Evolutionary conservation across 2,797 vertebrate genomes (phyloP).

Genomic region (Cuniculus paca): DNA sequence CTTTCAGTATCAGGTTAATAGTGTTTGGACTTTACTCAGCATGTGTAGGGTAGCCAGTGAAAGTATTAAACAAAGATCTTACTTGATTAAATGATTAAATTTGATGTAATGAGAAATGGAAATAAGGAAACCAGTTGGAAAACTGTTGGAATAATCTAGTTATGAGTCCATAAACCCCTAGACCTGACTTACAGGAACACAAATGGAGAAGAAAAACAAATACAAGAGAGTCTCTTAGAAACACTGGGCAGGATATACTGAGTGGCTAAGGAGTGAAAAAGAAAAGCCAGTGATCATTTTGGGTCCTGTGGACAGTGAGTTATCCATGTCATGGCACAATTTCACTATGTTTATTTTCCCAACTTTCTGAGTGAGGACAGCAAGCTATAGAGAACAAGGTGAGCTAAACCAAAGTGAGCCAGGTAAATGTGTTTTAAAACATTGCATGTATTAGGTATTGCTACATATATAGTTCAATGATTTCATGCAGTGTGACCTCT

Average conservation of each 20-base stretch:
- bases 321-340: background rate
- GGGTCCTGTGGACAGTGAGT: background rate
- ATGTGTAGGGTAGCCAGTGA: background rate
- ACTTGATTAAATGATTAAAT: constrained; percentile 48
- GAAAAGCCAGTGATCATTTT: constrained; percentile 32
- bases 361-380: background rate
- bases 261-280: background rate
- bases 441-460: background rate
- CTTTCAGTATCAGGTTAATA: constrained; percentile 25
- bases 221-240: background rate
- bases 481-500: constrained; percentile 24
- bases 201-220: constrained; percentile 29
- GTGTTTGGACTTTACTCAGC: constrained; percentile 20
- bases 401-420: background rate
- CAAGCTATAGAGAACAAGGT: background rate
- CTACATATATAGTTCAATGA: background rate
- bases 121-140: background rate
- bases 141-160: background rate
- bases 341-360: background rate
- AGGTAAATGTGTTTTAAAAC: constrained; percentile 1
- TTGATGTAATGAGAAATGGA: constrained; percentile 26
- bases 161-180: background rate
- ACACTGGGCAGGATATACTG: background rate
- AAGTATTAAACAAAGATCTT: constrained; percentile 16
- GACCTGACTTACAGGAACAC: background rate